These are phyloP conservation scores for Phrynocephalus vlangalii DNA, from an alignment of 2,797 vertebrate species.

Conservation along the genomic window DNA sequence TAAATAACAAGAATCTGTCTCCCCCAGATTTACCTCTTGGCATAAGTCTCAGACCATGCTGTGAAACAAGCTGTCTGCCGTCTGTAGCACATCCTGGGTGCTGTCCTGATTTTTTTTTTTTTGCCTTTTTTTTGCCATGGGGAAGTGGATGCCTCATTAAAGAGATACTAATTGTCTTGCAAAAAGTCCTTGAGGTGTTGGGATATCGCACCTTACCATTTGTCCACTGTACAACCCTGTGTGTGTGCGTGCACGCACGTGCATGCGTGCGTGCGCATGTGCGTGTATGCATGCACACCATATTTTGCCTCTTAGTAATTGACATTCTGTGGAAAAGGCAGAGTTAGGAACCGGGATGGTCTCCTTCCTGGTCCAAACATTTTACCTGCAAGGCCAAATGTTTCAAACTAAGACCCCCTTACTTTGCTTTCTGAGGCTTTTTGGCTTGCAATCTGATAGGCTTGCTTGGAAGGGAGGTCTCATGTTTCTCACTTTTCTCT, in stretches of 20 bases:
- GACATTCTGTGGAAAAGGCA: not conserved
- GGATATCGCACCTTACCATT: conserved; percentile 8
- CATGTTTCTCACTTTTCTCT: too few species aligned
- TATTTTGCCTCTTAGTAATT: not conserved
- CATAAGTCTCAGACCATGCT: not conserved
- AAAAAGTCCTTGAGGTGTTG: not conserved
- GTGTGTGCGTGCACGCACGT: too few species aligned
- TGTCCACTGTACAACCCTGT: not conserved
- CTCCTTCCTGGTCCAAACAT: conserved; percentile 36
- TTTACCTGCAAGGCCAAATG: not conserved
- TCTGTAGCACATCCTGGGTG: conserved; percentile 17
- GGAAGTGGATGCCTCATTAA: conserved; percentile 10
- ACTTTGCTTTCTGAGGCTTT: too few species aligned
- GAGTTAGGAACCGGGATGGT: conserved; percentile 44
- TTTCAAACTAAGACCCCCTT: too few species aligned
- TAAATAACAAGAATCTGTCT: not conserved
- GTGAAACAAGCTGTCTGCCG: conserved; percentile 19
- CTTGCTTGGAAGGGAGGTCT: too few species aligned
- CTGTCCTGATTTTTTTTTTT: not conserved
- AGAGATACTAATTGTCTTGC: not conserved
- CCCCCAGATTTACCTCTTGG: not conserved
- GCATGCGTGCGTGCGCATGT: too few species aligned
- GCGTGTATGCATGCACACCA: too few species aligned
- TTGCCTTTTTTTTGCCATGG: not conserved
- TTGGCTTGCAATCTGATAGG: too few species aligned